Evolutionary conservation across 2,888 invertebrate species (phyloP), one percentile per base, ranked within the genome.

Genomic region (Lasius fuliginosus): DNA sequence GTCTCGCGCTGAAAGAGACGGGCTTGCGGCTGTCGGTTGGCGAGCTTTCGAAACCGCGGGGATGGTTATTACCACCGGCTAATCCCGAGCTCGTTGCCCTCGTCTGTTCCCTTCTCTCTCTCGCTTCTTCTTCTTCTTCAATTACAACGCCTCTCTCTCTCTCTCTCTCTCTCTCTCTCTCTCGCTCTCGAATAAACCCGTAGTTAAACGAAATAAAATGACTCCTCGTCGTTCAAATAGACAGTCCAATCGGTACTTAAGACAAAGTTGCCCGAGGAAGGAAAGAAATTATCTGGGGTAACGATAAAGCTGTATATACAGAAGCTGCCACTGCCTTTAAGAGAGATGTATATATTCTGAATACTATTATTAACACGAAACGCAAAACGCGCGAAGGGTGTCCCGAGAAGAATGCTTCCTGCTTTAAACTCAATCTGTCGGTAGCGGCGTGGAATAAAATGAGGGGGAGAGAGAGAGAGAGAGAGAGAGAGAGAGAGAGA

Each of bases 51-150:
- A 91, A 90, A 89, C 91, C 89, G 87, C 90, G 89, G 85, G 87
- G 91, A 92, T 86, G 90, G 92, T 92, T 92, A 93, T 93, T 92
- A 89, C 91, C 92, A 90, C 85, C 84, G 91, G 91, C 92, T 93
- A 93, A 93, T 93, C 92, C 92, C 88, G 77, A 81, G 82, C 92
- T 90, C 91, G 89, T 90, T 91, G 87, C 87, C 88, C 86, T 84
- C 82, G 84, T 82, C 77, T 82, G 79, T 89, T 88, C 88, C n/a
- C 53, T 89, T 88, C 88, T 8, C 53, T 85, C 87, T 86, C 62
- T 85, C 53, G 27, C 83, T 85, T 82, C 75, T 84, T 73, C 65
- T 65, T 42, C 64, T 33, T 77, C 71, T 64, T 33, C 42, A n/a
- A 62, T 27, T 67, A 27, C 40, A 30, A 12, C 36, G 42, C 36